Base-by-base conservation (phyloP, 2,888 invertebrate species). In the Microplitis manilae region DNA sequence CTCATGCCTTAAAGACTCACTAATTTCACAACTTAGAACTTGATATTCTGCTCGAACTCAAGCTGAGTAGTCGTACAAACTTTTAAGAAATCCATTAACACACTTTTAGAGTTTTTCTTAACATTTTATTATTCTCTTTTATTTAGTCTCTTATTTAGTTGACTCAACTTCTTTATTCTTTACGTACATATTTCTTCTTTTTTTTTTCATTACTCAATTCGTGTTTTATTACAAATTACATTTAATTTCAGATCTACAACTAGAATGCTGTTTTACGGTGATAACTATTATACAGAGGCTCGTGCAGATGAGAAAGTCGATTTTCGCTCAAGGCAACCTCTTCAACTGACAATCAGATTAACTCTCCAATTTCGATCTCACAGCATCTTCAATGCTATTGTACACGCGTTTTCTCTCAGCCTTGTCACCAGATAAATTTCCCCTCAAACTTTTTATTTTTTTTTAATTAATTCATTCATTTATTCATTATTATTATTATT, bases 11-110 rank as follows among this genome's bases (percentile, higher is more conserved):
- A 85, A 86, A 85, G 83, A 83, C 80, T 84, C 82, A 82, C 85
- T 87, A 86, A 87, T 87, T 86, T 84, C 81, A 83, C 83, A 83
- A 84, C 83, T 84, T 80, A 79, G 83, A 87, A 85, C 84, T 86
- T 85, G 81, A 85, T 85, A 83, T 85, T 83, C 82, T 77, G 77
- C 78, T 81, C 77, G 84, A 83, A 85, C 83, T 83, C 84, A 84
- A 80, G 77, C 79, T 80, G 81, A 82, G 79, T 81, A 80, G 79
- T 79, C 79, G 81, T 83, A 81, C 30, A 83, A 87, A 87, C 83
- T 86, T 86, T 84, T 82, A 81, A 84, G 84, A 85, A 86, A 86
- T 86, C 86, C 86, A 86, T 87, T 87, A 86, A 83, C 82, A 79
- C 80, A 80, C 78, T 78, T 76, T 75, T 50, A 38, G 75, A 71